Conservation (phyloP, 2,113 vertebrate genomes). For the Sardina pilchardus region DNA sequence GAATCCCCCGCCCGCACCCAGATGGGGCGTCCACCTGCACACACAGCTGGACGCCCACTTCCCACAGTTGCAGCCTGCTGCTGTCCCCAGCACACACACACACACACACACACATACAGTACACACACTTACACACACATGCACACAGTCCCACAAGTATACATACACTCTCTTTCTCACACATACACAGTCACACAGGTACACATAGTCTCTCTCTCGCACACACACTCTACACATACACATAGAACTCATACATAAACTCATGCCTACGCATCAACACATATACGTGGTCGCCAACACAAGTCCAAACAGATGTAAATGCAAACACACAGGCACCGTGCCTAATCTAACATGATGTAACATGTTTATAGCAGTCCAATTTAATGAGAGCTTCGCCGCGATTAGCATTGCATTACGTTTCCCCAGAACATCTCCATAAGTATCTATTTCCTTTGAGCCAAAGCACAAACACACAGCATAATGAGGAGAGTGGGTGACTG, state of each 20-base stretch:
- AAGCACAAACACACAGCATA: background rate
- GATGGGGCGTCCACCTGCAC: slow-evolving; percentile 33
- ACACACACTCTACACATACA: background rate
- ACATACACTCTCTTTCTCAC: too few relatives aligned
- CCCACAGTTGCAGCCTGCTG: background rate
- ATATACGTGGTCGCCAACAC: background rate
- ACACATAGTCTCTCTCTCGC: background rate
- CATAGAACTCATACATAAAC: background rate
- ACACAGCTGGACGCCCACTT: slow-evolving; percentile 25
- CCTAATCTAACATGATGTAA: slow-evolving; percentile 7
- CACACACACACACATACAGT: background rate
- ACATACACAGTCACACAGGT: background rate
- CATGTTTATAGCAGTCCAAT: background rate
- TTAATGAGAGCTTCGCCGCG: background rate
- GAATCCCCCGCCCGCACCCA: background rate
- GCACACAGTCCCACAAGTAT: background rate
- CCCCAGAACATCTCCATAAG: background rate
- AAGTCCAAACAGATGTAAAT: background rate
- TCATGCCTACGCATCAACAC: background rate
- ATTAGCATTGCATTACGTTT: slow-evolving; percentile 3
- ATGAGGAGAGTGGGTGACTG: background rate
- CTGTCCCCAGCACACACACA: background rate
- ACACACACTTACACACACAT: background rate
- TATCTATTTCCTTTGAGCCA: background rate
- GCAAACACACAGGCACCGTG: background rate